phyloP scores from a whole-genome alignment of 2,797 vertebrate species.

The Gymnopithys bicolor region DNA sequence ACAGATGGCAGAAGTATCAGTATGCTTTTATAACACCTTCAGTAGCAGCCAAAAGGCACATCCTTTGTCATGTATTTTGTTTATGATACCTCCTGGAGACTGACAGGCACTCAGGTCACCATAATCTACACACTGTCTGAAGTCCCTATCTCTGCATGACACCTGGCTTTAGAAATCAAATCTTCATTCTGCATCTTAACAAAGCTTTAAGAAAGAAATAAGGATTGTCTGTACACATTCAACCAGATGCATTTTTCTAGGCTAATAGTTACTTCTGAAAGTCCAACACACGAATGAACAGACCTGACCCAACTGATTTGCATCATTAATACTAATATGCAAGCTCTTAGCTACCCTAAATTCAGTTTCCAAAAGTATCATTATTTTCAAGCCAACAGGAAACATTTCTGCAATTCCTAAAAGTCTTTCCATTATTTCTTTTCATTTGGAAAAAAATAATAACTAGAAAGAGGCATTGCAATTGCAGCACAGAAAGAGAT shows the following conservation, averaged over 20 bases:
- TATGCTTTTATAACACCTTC: not conserved
- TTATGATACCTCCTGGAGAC: not conserved
- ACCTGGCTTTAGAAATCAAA: slow-evolving; percentile 10
- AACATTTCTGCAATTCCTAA: not conserved
- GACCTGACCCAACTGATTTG: not conserved
- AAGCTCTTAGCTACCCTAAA: slow-evolving; percentile 4
- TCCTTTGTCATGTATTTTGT: not conserved
- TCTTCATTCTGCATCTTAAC: not conserved
- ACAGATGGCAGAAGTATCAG: not conserved
- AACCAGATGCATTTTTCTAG: slow-evolving; percentile 1
- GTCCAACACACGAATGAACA: not conserved
- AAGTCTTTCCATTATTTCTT: not conserved
- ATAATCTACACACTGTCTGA: not conserved
- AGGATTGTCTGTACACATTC: not conserved
- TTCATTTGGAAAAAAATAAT: not conserved
- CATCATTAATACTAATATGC: not conserved
- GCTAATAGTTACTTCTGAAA: not conserved
- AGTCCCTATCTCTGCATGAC: not conserved
- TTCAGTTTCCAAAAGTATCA: not conserved
- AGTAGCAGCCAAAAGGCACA: not conserved
- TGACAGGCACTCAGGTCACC: not conserved
- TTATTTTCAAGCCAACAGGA: not conserved
- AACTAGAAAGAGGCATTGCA: not conserved
- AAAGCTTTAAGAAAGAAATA: not conserved
- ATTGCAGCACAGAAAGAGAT: not conserved